phyloP scores from a whole-genome alignment of 1,140 invertebrate genomes.

The Nasonia longicornis region DNA sequence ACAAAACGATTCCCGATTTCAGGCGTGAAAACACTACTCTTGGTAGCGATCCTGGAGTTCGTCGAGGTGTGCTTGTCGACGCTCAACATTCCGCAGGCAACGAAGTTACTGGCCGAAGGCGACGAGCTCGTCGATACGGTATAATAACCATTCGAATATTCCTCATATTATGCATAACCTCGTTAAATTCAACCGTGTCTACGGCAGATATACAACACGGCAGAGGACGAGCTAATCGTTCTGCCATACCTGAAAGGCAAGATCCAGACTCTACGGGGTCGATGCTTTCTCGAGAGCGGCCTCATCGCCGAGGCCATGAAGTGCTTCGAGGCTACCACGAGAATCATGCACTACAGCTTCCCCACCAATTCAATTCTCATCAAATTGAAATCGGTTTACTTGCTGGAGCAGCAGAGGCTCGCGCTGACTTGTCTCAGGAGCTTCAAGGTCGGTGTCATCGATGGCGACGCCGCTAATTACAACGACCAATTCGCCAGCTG shows the following conservation, averaged over 20 bases:
- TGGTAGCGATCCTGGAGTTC: conserved; percentile 70
- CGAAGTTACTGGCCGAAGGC: conserved; percentile 68
- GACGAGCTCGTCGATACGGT: conserved; percentile 56
- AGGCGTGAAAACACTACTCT: conserved; percentile 59
- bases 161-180: neutral
- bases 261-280: conserved; percentile 65
- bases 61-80: conserved; percentile 68
- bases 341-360: conserved; percentile 61
- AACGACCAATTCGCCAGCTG: conserved; percentile 68
- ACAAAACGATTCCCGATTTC: neutral
- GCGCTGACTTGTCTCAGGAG: conserved; percentile 49
- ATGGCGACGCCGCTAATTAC: conserved; percentile 58
- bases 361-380: conserved; percentile 58
- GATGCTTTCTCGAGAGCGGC: conserved; percentile 62
- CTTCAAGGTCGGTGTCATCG: conserved; percentile 15
- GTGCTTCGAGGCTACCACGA: conserved; percentile 57
- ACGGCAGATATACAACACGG: conserved; percentile 54
- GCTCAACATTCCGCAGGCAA: conserved; percentile 69
- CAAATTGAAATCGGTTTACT: conserved; percentile 56
- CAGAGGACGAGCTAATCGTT: conserved; percentile 58
- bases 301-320: conserved; percentile 59
- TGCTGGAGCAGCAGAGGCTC: conserved; percentile 54
- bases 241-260: conserved; percentile 64
- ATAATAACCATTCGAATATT: neutral
- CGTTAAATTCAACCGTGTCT: neutral